Evolutionary conservation across 2,797 vertebrate species (phyloP).

Genomic region (Threskiornis aethiopicus): DNA sequence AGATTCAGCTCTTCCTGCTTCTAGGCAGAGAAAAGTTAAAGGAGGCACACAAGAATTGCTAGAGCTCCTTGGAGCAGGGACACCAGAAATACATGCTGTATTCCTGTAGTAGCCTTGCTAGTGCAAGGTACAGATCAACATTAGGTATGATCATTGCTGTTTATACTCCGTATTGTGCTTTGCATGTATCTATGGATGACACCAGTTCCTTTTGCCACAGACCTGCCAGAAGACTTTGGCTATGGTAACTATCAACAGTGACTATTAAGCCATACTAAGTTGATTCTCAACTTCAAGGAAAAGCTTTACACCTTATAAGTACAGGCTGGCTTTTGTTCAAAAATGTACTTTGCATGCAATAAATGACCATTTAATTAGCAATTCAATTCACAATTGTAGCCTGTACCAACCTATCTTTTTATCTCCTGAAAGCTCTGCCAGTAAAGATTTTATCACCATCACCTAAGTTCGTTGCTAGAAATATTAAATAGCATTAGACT

Average conservation of each 20-base stretch:
- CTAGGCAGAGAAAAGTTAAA: neutral
- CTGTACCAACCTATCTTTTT: neutral
- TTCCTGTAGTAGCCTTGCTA: neutral
- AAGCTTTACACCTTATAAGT: neutral
- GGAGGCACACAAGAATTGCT: neutral
- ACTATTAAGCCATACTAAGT: neutral
- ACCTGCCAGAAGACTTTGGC: neutral
- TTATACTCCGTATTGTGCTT: neutral
- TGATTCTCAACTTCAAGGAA: neutral
- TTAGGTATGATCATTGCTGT: neutral
- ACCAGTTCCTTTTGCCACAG: neutral
- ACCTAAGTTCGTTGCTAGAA: neutral
- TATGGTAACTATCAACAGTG: neutral
- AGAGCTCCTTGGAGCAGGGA: neutral
- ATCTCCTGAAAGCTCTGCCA: neutral
- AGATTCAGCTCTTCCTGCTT: neutral
- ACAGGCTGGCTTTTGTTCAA: neutral
- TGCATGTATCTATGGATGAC: neutral
- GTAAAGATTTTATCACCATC: neutral
- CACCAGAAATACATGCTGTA: neutral
- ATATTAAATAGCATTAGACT: neutral
- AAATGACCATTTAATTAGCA: neutral
- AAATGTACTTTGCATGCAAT: neutral
- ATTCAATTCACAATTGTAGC: neutral
- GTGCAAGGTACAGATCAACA: neutral